Evolutionary conservation across 30 jellyfish, hydroid and myxozoan genomes (phyloP), one percentile per base, ranked within the genome.

Genomic region (Aurelia coerulea): DNA sequence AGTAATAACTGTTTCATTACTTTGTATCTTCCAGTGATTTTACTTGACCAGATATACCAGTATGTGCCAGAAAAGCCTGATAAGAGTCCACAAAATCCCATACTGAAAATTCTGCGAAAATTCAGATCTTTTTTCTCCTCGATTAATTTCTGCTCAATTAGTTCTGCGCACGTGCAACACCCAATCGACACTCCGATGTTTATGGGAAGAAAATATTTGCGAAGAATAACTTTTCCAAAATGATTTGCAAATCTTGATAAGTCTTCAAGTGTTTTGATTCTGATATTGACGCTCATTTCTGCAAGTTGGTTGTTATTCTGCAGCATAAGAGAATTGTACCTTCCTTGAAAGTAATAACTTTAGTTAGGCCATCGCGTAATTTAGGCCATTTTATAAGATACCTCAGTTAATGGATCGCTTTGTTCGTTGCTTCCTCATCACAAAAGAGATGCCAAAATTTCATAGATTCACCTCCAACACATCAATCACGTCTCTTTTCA

Each of bases 31-130:
- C 92, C 92, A 13, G 49, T 42, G 2, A 83, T 16, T 39, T 53
- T 70, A 18, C 80, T 84, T 1, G 83, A 62, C 92, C 92, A 83
- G 29, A 83, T 15, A 42, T 83, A 83, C 92, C 92, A 83, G 15
- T 42, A 83, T 53, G 92, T 83, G 4, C 85, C 82, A 16, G 86
- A 71, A 53, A 83, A 83, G n/a, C 92, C 92, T n/a, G 92, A 83
- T 59, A 83, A 79, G 17, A 83, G 74, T 56, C 92, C 92, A 66
- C 86, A 69, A 42, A 78, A 60, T 9, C 85, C 92, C 81, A 83
- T 68, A 42, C 92, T 83, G 54, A 83, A 83, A 2, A 83, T 65
- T 37, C 92, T 50, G 19, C 92, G 60, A 39, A 67, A 49, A 71
- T 72, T 72, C 23, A 83, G 29, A 5, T 62, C 53, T 37, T 72